These are phyloP conservation scores for Platalea minor DNA, from an alignment of 2,797 vertebrate species.

Conservation along the genomic window DNA sequence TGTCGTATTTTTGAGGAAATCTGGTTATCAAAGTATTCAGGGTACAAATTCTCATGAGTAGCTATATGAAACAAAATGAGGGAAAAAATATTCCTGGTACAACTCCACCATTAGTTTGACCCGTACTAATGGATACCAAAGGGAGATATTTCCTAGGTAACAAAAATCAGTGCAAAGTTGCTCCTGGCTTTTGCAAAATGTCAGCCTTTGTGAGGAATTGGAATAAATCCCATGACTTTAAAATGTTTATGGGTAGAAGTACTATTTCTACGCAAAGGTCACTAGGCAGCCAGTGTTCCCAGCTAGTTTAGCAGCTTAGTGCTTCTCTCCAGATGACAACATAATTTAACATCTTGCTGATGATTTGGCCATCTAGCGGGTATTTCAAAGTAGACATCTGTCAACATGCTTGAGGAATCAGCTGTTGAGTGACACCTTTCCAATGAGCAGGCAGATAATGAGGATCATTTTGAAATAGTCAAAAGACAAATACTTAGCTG, in stretches of 20 bases:
- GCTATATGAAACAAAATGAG: neutral
- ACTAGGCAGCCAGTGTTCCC: neutral
- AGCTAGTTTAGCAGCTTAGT: neutral
- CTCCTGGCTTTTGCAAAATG: constrained; percentile 54
- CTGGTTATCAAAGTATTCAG: neutral
- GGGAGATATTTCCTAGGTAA: constrained; percentile 48
- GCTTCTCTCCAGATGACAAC: neutral
- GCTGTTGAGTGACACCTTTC: neutral
- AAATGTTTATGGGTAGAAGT: constrained; percentile 19
- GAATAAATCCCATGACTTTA: constrained; percentile 49
- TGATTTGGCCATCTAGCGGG: neutral
- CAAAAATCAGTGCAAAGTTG: constrained; percentile 10
- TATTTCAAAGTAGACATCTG: constrained; percentile 7
- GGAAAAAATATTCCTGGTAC: neutral
- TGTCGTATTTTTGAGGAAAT: neutral
- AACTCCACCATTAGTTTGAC: neutral
- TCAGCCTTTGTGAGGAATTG: constrained; percentile 37
- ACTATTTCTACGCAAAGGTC: constrained; percentile 42
- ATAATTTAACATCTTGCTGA: neutral
- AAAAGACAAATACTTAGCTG: neutral
- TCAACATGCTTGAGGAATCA: neutral
- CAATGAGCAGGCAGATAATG: neutral
- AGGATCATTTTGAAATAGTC: neutral
- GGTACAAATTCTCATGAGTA: neutral
- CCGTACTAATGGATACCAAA: constrained; percentile 31